phyloP scores from a whole-genome alignment of 2,113 vertebrate genomes.

The Opisthocomus hoazin region DNA sequence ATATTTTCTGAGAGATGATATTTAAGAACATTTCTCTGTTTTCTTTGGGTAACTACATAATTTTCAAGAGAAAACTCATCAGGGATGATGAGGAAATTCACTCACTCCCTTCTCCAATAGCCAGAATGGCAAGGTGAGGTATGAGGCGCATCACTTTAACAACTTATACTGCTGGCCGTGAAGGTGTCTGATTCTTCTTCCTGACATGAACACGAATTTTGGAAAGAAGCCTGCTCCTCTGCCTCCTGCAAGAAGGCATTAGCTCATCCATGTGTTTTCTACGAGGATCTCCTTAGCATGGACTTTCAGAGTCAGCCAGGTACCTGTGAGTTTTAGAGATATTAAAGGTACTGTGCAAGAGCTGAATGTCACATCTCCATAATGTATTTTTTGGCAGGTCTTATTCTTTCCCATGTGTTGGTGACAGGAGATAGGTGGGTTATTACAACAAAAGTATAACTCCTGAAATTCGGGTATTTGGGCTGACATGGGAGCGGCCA shows the following conservation, averaged over 20 bases:
- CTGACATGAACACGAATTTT: background rate
- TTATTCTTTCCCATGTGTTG: background rate
- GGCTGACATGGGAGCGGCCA: background rate
- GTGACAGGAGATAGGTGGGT: background rate
- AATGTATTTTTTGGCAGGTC: background rate
- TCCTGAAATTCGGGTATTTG: background rate
- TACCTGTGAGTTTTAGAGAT: background rate
- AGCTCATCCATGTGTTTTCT: background rate
- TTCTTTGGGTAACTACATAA: constrained; percentile 24
- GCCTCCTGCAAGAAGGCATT: background rate
- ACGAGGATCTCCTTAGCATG: background rate
- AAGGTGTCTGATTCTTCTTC: background rate
- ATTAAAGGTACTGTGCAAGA: background rate
- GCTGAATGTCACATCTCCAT: background rate
- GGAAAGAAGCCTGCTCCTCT: background rate
- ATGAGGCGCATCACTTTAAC: background rate
- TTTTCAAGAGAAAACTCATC: constrained; percentile 14
- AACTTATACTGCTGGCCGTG: background rate
- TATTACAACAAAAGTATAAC: background rate
- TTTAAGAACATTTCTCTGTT: constrained; percentile 28
- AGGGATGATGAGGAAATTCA: background rate
- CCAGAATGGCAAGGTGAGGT: background rate
- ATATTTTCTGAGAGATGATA: background rate
- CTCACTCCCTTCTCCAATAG: background rate
- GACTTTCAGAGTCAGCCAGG: background rate